phyloP scores from a whole-genome alignment of 2,797 vertebrate species.

The Schizopygopsis pylzovi region DNA sequence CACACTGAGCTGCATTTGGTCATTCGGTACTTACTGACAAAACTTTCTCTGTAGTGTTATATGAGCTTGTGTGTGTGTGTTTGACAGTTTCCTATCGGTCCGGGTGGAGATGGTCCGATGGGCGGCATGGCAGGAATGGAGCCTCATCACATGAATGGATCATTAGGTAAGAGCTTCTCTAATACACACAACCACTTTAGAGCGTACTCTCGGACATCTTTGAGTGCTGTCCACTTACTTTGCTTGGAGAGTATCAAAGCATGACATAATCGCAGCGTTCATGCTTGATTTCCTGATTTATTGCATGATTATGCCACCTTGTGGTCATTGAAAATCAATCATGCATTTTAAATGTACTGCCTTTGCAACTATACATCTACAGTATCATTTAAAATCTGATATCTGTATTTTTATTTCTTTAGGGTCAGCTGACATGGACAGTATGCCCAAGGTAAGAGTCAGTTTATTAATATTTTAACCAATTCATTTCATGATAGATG shows the following conservation, averaged over 20 bases:
- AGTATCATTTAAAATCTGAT: not conserved
- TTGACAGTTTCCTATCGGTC: constrained; percentile 93
- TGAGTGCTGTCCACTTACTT: not conserved
- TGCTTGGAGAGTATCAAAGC: constrained; percentile 11
- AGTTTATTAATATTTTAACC: not conserved
- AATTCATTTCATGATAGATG: not conserved
- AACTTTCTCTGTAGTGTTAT: not conserved
- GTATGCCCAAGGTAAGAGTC: constrained; percentile 83
- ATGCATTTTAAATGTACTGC: not conserved
- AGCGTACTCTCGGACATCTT: not conserved
- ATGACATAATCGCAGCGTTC: not conserved
- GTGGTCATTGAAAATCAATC: constrained; percentile 16
- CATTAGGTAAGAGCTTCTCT: constrained; percentile 86
- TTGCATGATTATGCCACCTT: constrained; percentile 6
- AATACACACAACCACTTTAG: not conserved
- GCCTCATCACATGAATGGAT: constrained; percentile 98
- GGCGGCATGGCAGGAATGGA: constrained; percentile 96
- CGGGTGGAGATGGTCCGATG: constrained; percentile 93
- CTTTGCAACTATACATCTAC: not conserved
- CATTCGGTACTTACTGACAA: not conserved
- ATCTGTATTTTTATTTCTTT: constrained; percentile 40
- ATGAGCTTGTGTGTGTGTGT: not conserved
- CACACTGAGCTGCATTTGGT: not conserved
- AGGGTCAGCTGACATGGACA: constrained; percentile 99
- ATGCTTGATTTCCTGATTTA: constrained; percentile 3